These are phyloP conservation scores for Notarius lentiginosus DNA, from an alignment of 2,113 vertebrate genomes.

Conservation along the genomic window DNA sequence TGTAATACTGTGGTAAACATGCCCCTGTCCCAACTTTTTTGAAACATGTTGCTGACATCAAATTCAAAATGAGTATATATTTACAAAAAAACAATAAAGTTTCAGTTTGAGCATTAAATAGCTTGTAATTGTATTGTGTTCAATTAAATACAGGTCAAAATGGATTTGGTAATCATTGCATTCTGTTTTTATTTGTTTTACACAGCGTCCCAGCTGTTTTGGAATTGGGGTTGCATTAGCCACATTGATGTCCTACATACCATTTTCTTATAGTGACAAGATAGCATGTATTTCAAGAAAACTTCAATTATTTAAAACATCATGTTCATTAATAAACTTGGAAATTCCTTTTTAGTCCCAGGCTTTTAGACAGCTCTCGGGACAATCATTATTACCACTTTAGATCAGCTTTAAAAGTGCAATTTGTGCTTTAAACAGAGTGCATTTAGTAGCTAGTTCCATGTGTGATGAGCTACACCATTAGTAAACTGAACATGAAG, in stretches of 20 bases:
- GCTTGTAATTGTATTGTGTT: too few species aligned
- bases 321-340: not conserved
- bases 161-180: too few species aligned
- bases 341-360: not conserved
- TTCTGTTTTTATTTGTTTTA: too few species aligned
- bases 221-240: not conserved
- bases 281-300: not conserved
- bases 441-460: not conserved
- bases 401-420: not conserved
- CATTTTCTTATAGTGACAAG: not conserved
- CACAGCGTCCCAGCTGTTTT: too few species aligned
- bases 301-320: not conserved
- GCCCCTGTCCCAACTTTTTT: too few species aligned
- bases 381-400: not conserved
- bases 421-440: not conserved
- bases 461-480: not conserved
- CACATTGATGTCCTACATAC: not conserved
- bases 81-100: too few species aligned
- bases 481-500: not conserved
- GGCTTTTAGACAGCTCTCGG: not conserved
- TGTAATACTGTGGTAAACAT: too few species aligned
- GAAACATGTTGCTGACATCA: too few species aligned
- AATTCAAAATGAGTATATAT: too few species aligned
- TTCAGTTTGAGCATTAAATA: too few species aligned
- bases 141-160: too few species aligned